phyloP scores from a whole-genome alignment of 2,797 vertebrate species.

The Tapera naevia region DNA sequence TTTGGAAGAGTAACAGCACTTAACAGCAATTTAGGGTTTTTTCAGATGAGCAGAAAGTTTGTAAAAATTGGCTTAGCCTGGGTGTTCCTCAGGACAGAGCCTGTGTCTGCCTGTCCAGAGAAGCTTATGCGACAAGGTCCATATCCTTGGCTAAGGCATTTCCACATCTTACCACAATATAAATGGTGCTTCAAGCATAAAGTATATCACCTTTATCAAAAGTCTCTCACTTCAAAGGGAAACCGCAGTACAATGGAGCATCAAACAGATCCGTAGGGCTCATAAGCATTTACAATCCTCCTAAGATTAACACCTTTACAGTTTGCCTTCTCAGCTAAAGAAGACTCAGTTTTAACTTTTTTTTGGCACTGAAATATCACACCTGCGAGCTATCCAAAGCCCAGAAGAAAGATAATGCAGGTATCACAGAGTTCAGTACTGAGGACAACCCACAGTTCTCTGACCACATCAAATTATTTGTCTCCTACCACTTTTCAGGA shows the following conservation, averaged over 20 bases:
- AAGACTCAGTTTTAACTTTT: neutral
- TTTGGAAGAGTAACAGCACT: neutral
- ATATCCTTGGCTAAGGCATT: neutral
- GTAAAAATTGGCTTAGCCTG: neutral
- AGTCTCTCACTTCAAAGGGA: slow-evolving; percentile 40
- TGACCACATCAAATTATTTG: neutral
- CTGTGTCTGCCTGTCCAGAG: neutral
- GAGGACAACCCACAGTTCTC: neutral
- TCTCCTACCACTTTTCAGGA: fast-evolving
- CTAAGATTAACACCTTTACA: neutral
- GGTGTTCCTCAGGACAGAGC: neutral
- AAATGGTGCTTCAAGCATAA: neutral
- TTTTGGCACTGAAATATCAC: neutral
- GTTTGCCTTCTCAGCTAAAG: neutral
- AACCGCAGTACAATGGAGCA: neutral
- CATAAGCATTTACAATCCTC: slow-evolving; percentile 30
- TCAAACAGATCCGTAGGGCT: neutral
- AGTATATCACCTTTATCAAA: neutral
- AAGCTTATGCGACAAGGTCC: neutral
- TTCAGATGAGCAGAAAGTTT: neutral
- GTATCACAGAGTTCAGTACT: fast-evolving
- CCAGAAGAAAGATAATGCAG: neutral
- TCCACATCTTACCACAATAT: neutral
- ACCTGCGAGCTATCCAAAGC: neutral
- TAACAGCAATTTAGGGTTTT: neutral